A percentile compares a stretch with the other conserved stretches of the same genome.
Conservation (phyloP, 2,113 vertebrate species). For the Coptodon bakossiorum region DNA sequence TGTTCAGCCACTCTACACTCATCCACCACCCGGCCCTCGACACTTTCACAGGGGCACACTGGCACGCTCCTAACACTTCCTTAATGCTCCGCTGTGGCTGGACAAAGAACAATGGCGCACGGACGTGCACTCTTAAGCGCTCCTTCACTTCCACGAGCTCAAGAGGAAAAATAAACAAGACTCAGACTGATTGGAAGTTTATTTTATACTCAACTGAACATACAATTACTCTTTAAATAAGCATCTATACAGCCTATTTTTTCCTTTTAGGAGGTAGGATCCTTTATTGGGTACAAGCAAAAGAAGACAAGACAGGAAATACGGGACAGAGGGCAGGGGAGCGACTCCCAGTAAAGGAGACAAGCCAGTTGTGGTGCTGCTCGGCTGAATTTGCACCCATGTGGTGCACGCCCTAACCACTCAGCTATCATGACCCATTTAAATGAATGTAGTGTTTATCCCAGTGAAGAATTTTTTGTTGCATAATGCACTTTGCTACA, state of each 20-base stretch:
- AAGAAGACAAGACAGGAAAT: neutral
- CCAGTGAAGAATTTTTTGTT: neutral
- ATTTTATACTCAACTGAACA: neutral
- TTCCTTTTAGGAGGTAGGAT: neutral
- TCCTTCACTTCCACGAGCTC: slow-evolving; percentile 42
- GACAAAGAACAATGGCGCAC: slow-evolving; percentile 68
- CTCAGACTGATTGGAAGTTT: neutral
- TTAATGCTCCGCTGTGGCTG: slow-evolving; percentile 64
- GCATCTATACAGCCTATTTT: neutral
- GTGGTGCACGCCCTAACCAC: neutral
- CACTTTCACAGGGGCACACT: slow-evolving; percentile 63
- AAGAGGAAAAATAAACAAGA: slow-evolving; percentile 10
- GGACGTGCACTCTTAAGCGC: slow-evolving; percentile 25
- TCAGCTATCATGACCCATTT: neutral
- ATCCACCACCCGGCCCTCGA: slow-evolving; percentile 49
- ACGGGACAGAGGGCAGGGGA: neutral
- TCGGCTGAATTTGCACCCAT: neutral
- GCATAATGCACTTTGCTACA: neutral
- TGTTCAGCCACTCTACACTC: slow-evolving; percentile 62
- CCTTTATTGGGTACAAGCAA: neutral
- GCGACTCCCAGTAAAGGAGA: neutral
- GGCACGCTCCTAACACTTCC: slow-evolving; percentile 70
- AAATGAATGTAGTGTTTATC: neutral
- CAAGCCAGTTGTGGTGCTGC: neutral
- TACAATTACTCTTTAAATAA: neutral